Evolutionary conservation across 2,888 invertebrate genomes (phyloP).

Genomic region (Ochropleura leucogaster): DNA sequence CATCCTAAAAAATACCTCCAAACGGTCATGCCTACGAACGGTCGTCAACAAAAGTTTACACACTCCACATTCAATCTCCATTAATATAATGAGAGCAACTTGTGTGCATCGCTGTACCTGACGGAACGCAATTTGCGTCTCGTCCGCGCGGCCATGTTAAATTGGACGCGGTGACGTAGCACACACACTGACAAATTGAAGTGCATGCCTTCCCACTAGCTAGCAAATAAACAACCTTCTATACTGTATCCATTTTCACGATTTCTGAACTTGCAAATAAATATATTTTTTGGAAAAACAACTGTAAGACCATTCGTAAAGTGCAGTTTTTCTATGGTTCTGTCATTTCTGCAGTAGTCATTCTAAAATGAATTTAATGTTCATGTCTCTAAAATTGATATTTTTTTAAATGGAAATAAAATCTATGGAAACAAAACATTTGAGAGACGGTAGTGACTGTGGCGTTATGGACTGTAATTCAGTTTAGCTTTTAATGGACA

Average conservation of each 20-base stretch:
- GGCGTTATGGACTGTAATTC: neutral
- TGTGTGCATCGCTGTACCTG: constrained; percentile 16
- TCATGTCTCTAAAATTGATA: fast-evolving
- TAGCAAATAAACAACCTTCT: constrained; percentile 31
- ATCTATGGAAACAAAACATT: neutral
- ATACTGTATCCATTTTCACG: neutral
- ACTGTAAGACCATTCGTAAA: neutral
- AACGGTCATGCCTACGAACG: neutral
- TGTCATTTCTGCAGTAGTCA: neutral
- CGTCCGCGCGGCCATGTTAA: constrained; percentile 42
- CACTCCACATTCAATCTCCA: constrained; percentile 23
- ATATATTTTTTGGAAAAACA: neutral
- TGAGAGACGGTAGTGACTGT: neutral
- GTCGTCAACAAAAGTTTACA: constrained; percentile 25
- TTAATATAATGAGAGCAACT: constrained; percentile 35
- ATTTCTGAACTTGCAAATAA: neutral
- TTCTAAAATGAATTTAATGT: neutral
- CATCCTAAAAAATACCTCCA: no score
- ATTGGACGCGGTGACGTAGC: constrained; percentile 54
- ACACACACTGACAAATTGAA: constrained; percentile 59
- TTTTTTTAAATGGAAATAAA: neutral
- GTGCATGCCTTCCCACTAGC: constrained; percentile 35
- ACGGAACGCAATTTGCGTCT: constrained; percentile 46
- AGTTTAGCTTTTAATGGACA: constrained; percentile 23
- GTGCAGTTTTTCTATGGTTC: neutral